Conservation (phyloP, 2,113 vertebrate genomes). For the Sphyrna mokarran region DNA sequence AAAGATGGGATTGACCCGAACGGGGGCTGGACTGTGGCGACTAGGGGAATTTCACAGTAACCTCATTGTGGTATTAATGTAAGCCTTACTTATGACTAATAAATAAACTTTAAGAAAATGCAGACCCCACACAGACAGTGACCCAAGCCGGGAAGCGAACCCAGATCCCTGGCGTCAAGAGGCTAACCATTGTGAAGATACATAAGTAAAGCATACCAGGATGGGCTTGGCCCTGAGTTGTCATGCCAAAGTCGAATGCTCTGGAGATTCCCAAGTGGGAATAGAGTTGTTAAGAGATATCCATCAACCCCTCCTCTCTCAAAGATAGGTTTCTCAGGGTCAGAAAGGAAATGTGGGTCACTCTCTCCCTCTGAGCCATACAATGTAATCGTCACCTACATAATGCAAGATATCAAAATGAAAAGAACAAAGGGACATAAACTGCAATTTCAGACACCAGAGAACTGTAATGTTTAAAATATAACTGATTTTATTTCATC, state of each 20-base stretch:
- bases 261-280: constrained; percentile 79
- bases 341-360: constrained; percentile 80
- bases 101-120: too few species aligned
- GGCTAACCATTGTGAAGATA: too few species aligned
- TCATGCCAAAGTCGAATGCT: constrained; percentile 86
- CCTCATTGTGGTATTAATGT: too few species aligned
- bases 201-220: constrained; percentile 60
- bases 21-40: too few species aligned
- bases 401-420: constrained; percentile 27
- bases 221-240: constrained; percentile 76
- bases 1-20: too few species aligned
- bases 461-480: neutral
- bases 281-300: constrained; percentile 81
- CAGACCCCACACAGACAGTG: too few species aligned
- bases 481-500: neutral
- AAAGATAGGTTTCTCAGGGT: constrained; percentile 66
- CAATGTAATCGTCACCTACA: constrained; percentile 78
- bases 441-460: neutral
- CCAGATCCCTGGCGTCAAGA: too few species aligned
- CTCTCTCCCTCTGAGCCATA: constrained; percentile 79
- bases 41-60: too few species aligned
- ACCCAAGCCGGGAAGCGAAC: too few species aligned
- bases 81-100: too few species aligned
- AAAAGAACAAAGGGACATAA: neutral
- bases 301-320: constrained; percentile 79